phyloP scores from a whole-genome alignment of 2,113 vertebrate genomes.

The Neodon shergylaensis region DNA sequence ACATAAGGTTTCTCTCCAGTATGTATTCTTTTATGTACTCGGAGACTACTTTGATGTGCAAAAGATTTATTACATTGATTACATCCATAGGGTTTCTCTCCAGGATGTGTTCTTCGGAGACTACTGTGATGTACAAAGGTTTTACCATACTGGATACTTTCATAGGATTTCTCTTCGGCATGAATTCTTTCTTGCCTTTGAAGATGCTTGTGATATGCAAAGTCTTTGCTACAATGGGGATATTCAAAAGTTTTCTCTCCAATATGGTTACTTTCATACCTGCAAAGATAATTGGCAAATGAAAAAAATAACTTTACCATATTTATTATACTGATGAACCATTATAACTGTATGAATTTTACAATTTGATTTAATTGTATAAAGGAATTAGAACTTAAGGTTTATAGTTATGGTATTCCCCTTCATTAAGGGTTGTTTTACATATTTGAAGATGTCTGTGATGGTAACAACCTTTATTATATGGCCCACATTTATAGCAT shows the following conservation, averaged over 20 bases:
- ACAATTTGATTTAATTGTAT: not conserved
- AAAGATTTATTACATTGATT: not conserved
- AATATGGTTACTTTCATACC: not conserved
- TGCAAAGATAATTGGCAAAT: not conserved
- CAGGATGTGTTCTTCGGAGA: not conserved
- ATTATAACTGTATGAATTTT: not conserved
- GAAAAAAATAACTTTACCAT: not conserved
- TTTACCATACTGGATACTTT: not conserved
- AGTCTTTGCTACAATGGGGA: not conserved
- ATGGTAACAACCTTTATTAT: not conserved
- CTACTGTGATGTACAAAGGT: not conserved
- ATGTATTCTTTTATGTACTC: not conserved
- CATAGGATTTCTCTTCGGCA: not conserved
- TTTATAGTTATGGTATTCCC: not conserved
- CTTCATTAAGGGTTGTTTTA: not conserved
- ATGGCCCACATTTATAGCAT: not conserved
- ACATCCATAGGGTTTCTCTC: not conserved
- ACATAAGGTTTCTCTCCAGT: not conserved
- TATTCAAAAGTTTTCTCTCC: not conserved
- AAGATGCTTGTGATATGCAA: not conserved
- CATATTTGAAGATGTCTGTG: not conserved
- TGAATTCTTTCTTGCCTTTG: no score
- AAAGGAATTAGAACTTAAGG: not conserved
- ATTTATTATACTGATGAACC: not conserved
- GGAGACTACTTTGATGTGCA: not conserved